These are phyloP conservation scores for Ectemnius cavifrons DNA, from an alignment of 2,888 invertebrate species.

Conservation along the genomic window DNA sequence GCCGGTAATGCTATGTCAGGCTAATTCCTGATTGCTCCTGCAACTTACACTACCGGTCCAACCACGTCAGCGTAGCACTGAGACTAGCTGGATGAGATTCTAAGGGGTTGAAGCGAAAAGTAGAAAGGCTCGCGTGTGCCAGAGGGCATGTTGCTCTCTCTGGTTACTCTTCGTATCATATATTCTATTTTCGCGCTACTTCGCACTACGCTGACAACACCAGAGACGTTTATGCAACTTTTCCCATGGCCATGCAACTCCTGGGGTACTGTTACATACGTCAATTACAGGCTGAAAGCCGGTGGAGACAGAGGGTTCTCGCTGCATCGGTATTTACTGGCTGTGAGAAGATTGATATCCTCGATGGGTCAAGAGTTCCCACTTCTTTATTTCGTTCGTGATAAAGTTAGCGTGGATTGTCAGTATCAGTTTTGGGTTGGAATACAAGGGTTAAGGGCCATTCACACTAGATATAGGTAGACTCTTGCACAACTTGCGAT, in stretches of 20 bases:
- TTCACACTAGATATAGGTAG: too few relatives aligned
- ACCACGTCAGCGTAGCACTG: neutral
- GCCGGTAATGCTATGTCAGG: neutral
- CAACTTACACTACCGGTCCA: neutral
- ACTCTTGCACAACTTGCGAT: too few relatives aligned
- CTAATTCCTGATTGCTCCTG: neutral
- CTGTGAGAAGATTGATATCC: neutral
- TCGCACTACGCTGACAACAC: slow-evolving; percentile 35
- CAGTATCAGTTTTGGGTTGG: too few relatives aligned
- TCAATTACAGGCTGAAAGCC: slow-evolving; percentile 52
- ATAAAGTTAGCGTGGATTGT: too few relatives aligned
- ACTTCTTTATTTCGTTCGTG: too few relatives aligned
- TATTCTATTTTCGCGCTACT: slow-evolving; percentile 45
- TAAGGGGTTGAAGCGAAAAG: neutral
- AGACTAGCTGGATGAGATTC: neutral
- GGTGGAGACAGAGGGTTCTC: slow-evolving; percentile 30
- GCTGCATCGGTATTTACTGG: slow-evolving; percentile 17
- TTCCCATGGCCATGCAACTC: slow-evolving; percentile 54
- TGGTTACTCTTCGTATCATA: slow-evolving; percentile 31
- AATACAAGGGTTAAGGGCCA: too few relatives aligned
- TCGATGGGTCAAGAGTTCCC: too few relatives aligned
- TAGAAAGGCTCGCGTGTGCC: neutral
- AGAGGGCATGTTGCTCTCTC: slow-evolving; percentile 5
- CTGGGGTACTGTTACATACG: slow-evolving; percentile 48
- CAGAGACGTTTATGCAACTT: slow-evolving; percentile 62